Evolutionary conservation across 2,113 vertebrate species (phyloP).

Genomic region (Bos javanicus): DNA sequence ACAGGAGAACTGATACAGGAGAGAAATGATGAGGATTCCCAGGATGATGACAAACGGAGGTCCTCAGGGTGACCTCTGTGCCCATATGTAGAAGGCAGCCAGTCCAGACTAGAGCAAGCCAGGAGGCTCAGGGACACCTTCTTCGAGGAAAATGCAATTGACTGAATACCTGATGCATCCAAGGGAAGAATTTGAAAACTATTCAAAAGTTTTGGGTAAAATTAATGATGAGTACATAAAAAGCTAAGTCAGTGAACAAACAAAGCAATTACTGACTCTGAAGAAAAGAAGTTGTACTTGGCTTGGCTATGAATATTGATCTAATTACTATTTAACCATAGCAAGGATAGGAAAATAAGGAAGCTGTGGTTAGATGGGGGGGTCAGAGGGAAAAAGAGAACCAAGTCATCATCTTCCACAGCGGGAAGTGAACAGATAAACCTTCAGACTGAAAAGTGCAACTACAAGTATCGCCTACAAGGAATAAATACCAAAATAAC

Average conservation of each 20-base stretch:
- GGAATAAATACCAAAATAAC: neutral
- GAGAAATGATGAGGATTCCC: neutral
- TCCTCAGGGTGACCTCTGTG: neutral
- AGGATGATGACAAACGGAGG: neutral
- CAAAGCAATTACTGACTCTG: neutral
- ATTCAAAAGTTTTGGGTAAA: neutral
- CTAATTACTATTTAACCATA: neutral
- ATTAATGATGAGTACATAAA: neutral
- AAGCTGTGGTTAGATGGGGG: neutral
- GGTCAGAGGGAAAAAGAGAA: neutral
- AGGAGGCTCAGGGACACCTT: neutral
- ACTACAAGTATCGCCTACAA: neutral
- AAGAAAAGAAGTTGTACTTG: constrained; percentile 8
- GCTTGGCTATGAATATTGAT: neutral
- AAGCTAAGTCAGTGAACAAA: neutral
- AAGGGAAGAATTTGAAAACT: neutral
- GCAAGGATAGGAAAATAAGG: neutral
- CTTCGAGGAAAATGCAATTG: neutral
- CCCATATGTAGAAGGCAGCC: neutral
- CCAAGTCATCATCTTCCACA: neutral
- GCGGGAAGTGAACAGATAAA: neutral
- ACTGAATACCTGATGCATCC: neutral
- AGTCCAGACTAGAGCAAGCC: neutral
- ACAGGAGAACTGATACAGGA: neutral
- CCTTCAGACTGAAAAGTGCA: neutral